Base-by-base conservation (phyloP, 2,113 vertebrate genomes). In the Lutjanus erythropterus region DNA sequence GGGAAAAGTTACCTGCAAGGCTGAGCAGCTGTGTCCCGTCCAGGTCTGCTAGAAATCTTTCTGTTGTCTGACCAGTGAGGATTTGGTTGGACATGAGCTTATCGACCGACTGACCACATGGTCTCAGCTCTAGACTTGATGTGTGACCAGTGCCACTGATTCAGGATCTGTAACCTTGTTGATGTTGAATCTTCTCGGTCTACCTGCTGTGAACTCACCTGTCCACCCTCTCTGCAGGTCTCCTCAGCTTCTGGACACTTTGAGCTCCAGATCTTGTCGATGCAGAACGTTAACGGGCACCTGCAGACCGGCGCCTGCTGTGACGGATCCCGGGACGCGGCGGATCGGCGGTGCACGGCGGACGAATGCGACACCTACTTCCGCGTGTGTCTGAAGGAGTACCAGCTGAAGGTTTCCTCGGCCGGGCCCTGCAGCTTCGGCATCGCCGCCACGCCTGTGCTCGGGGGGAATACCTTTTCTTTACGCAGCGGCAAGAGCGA, bases 341-440 rank as follows among this genome's bases (percentile, higher is more conserved):
- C 1, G 25, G 96, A 96, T 33, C 90, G 88, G 72, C 94, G 93
- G 35, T 98, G 97, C 87, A 78, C 77, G 67, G 90, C 88, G 84
- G 95, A 96, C 47, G 95, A 97, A 83, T 98, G n/a, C 78, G 95
- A 96, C 88, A 98, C 97, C 50, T 98, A 95, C 91, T 97, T 98
- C n/a, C 96, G 96, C 91, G 95, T 96, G 85, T 98, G 97, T 81
- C 92, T 98, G 91, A 98, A 98, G 97, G 97, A 98, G 94, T 98
- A 97, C 86, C 97, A 97, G 88, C 95, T 93, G 14, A 95, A 96
- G 87, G 96, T 97, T 65, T 96, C 96, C 19, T 92, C 95, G 47
- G 96, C 94, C n/a, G 97, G 97, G 5, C 94, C 97, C 55, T 98
- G 97, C 94, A 98, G 96, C 92, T 98, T n/a, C 62, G 97, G 97